phyloP scores from a whole-genome alignment of 2,797 vertebrate genomes.

The Epinephelus malabaricus region DNA sequence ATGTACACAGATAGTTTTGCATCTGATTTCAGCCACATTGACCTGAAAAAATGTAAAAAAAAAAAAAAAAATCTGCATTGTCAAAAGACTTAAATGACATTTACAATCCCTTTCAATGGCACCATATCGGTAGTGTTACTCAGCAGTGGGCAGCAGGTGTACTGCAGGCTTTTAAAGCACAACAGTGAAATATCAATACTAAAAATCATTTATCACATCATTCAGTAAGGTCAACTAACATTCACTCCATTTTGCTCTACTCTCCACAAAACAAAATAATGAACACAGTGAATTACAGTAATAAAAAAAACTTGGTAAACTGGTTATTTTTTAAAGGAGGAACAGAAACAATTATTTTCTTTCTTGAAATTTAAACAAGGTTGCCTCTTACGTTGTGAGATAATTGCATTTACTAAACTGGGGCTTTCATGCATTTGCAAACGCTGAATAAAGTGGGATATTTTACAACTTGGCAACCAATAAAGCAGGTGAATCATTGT shows the following conservation, averaged over 20 bases:
- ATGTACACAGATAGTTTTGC: constrained; percentile 69
- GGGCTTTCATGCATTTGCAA: constrained; percentile 66
- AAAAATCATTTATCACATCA: constrained; percentile 71
- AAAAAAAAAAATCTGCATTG: constrained; percentile 67
- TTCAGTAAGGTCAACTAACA: constrained; percentile 76
- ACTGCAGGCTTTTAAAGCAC: constrained; percentile 59
- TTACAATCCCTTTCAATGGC: constrained; percentile 83
- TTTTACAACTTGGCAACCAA: constrained; percentile 64
- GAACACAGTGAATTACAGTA: constrained; percentile 63
- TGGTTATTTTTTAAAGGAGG: constrained; percentile 45
- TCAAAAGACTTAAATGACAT: constrained; percentile 68
- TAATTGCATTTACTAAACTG: constrained; percentile 29
- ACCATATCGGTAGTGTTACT: constrained; percentile 61
- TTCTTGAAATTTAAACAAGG: constrained; percentile 41
- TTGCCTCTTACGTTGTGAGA: constrained; percentile 37
- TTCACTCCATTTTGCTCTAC: constrained; percentile 70
- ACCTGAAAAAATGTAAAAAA: constrained; percentile 63
- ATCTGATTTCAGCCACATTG: constrained; percentile 72
- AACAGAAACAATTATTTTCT: constrained; percentile 55
- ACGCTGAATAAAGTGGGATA: constrained; percentile 43
- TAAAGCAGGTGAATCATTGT: constrained; percentile 24
- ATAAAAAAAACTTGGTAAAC: constrained; percentile 64
- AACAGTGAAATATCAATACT: constrained; percentile 64
- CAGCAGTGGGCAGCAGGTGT: constrained; percentile 59
- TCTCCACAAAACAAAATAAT: constrained; percentile 62